Evolutionary conservation across 2,888 invertebrate genomes (phyloP).

Genomic region (Eulithis testata): DNA sequence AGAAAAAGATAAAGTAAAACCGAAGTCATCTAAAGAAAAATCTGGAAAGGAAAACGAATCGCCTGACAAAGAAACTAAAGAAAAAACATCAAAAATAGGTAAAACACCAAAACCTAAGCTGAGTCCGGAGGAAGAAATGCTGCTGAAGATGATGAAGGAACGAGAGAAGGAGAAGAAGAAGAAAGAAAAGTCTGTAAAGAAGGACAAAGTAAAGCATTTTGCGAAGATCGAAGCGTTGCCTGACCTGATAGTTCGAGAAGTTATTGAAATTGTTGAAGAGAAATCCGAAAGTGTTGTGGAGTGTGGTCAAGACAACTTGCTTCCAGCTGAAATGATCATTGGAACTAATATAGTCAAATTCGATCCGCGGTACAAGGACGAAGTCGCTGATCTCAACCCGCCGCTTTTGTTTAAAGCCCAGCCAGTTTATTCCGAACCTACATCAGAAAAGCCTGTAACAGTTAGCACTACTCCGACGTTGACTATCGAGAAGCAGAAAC

Average conservation of each 20-base stretch:
- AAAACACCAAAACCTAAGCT: constrained; percentile 10
- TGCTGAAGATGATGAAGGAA: constrained; percentile 41
- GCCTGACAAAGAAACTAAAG: constrained; percentile 3
- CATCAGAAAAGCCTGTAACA: background rate
- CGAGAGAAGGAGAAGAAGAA: constrained; percentile 25
- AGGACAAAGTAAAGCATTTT: constrained; percentile 26
- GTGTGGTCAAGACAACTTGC: constrained; percentile 35
- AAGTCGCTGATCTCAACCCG: background rate
- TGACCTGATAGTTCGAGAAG: constrained; percentile 25
- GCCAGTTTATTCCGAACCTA: constrained; percentile 10
- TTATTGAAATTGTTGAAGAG: constrained; percentile 20
- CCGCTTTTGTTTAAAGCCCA: constrained; percentile 10
- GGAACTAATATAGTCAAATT: constrained; percentile 44
- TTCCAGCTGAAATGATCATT: constrained; percentile 46
- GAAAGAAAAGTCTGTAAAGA: constrained; percentile 23
- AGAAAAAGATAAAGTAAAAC: constrained; percentile 12
- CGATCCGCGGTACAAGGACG: constrained; percentile 28
- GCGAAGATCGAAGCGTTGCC: constrained; percentile 42
- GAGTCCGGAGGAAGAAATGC: constrained; percentile 33
- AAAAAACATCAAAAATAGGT: constrained; percentile 10
- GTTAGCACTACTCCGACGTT: constrained; percentile 1
- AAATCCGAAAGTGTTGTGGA: constrained; percentile 46
- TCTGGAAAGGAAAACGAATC: constrained; percentile 14
- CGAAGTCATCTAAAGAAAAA: constrained; percentile 3
- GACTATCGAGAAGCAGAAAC: background rate